Percentiles rank a stretch among this genome's conserved stretches.
Conservation (phyloP, 2,888 invertebrate genomes). For the Megastigmus dorsalis region DNA sequence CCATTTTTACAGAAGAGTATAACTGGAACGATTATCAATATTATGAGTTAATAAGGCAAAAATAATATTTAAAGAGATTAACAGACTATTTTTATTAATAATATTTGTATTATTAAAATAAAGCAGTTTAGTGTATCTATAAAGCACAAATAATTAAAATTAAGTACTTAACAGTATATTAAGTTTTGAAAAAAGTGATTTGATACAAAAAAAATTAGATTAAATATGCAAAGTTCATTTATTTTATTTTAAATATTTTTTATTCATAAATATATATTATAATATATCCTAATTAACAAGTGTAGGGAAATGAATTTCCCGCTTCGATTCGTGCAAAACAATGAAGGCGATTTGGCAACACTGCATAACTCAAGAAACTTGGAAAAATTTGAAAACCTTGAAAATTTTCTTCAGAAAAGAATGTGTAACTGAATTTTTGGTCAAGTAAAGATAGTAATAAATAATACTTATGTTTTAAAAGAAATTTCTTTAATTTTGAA, state of each 20-base stretch:
- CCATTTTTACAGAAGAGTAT: neutral
- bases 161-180: neutral
- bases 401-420: conserved; percentile 6
- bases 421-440: neutral
- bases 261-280: conserved; percentile 34
- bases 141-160: too few relatives aligned
- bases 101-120: too few relatives aligned
- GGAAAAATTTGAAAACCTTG: conserved; percentile 30
- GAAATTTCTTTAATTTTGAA: neutral
- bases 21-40: neutral
- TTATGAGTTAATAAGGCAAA: too few relatives aligned
- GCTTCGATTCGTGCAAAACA: neutral
- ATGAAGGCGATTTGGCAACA: conserved; percentile 30
- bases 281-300: conserved; percentile 18
- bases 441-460: neutral
- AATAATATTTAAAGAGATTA: too few relatives aligned
- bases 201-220: neutral
- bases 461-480: neutral
- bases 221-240: neutral
- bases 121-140: too few relatives aligned
- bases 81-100: too few relatives aligned
- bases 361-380: conserved; percentile 13
- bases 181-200: neutral
- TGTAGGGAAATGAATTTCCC: conserved; percentile 30
- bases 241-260: conserved; percentile 12